These are phyloP conservation scores for Brachionichthys hirsutus DNA, from an alignment of 2,113 vertebrate genomes.

Conservation along the genomic window DNA sequence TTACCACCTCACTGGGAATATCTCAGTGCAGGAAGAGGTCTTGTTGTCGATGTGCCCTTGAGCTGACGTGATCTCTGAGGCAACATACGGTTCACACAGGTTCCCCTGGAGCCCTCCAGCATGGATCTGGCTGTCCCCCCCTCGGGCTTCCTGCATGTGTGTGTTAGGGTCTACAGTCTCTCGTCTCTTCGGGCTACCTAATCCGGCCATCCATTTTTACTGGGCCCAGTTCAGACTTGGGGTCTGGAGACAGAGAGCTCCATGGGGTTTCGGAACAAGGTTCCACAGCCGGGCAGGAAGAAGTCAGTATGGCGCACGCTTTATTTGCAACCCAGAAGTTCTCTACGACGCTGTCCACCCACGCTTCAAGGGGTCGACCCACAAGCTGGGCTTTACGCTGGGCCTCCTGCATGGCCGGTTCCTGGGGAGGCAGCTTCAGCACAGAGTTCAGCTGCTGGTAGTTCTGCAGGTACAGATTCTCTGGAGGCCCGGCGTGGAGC, in stretches of 20 bases:
- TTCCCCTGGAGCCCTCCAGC: slow-evolving; percentile 22
- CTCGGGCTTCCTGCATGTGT: neutral
- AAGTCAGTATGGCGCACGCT: slow-evolving; percentile 77
- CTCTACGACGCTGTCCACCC: slow-evolving; percentile 82
- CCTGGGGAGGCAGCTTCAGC: slow-evolving; percentile 82
- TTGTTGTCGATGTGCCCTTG: slow-evolving; percentile 34
- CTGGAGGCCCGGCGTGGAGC: slow-evolving; percentile 89
- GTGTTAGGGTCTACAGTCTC: neutral
- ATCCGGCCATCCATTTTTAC: slow-evolving; percentile 89
- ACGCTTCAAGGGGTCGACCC: slow-evolving; percentile 83
- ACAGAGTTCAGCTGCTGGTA: slow-evolving; percentile 90
- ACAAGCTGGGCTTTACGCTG: slow-evolving; percentile 75
- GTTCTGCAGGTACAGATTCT: slow-evolving; percentile 90
- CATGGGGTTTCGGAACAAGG: slow-evolving; percentile 86
- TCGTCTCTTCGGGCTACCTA: slow-evolving; percentile 85
- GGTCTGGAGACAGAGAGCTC: slow-evolving; percentile 93
- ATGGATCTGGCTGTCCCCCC: slow-evolving; percentile 21
- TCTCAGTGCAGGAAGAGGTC: slow-evolving; percentile 34
- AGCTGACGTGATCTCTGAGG: slow-evolving; percentile 8
- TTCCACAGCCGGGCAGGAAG: slow-evolving; percentile 79
- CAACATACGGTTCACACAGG: slow-evolving; percentile 13
- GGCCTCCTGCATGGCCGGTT: slow-evolving; percentile 72
- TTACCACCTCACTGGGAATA: slow-evolving; percentile 10
- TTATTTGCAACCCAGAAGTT: slow-evolving; percentile 84
- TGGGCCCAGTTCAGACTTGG: slow-evolving; percentile 91